Base-by-base conservation (phyloP, 2,888 invertebrate genomes). In the Leptopilina syphax region DNA sequence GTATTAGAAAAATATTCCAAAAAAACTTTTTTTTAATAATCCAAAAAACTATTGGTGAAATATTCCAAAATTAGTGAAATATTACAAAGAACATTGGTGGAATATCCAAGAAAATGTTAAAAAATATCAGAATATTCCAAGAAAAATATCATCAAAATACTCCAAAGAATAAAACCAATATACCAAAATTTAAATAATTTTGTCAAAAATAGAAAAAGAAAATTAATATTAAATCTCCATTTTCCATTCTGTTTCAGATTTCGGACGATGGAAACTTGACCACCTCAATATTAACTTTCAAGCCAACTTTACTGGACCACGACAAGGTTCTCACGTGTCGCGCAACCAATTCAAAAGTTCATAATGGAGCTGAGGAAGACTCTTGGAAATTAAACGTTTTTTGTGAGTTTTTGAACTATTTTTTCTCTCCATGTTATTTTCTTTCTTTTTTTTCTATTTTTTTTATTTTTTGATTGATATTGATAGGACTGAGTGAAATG, bases 191-290 rank as follows among this genome's bases (percentile, higher is more conserved):
- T 41, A 44, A 8, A 44, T 8, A 44, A 44, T 44, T 44, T 44
- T 44, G 7, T 44, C 10, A 60, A 13, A 18, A 24, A 24, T 18
- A 63, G 18, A 24, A 8, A 18, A 63, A 24, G 13, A 65, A 10
- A 65, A 24, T 27, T 7, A 65, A 44, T 44, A 44, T 8, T 1
- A 34, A 18, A 18, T 63, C 78, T 78, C 13, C 18, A 79, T 79
- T 9, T 65, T 54, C 66, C 54, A 79, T 80, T 60, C 84, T 89
- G 82, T 90, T 92, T 80, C 92, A 97, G 97, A 95, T 95, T 85
- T 95, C 97, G 0, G 94, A 94, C 77, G 96, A 97, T 89, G 96
- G 96, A 54, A 97, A 97, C 90, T 95, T 96, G 85, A 97, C 97
- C 67, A 94, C 95, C 65, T 97, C 97, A 4, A 94, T 94, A 81